Base-by-base conservation (phyloP, 2,888 invertebrate genomes). In the Tanytarsus gracilentus region DNA sequence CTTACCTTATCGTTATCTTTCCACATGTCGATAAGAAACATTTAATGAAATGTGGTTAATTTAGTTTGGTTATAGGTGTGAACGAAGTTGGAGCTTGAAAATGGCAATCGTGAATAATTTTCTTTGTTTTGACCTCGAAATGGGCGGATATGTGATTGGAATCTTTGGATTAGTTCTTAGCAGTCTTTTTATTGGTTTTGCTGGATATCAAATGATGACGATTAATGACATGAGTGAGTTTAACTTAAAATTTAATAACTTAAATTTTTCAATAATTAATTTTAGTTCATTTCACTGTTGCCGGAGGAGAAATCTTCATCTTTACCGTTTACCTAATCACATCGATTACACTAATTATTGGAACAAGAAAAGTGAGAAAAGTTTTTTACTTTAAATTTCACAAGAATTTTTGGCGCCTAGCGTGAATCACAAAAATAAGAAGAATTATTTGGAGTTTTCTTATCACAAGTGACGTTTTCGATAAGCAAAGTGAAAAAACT, bases 1-100 rank as follows among this genome's bases (percentile, higher is more conserved):
- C n/a, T n/a, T n/a, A n/a, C n/a, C n/a, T n/a, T n/a, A n/a, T n/a
- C n/a, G n/a, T n/a, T n/a, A n/a, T n/a, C n/a, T n/a, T n/a, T n/a
- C n/a, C n/a, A n/a, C n/a, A n/a, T n/a, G n/a, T n/a, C n/a, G n/a
- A n/a, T n/a, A n/a, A n/a, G n/a, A n/a, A n/a, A n/a, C n/a, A n/a
- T n/a, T n/a, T n/a, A n/a, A n/a, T n/a, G n/a, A n/a, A n/a, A n/a
- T n/a, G n/a, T n/a, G n/a, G n/a, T n/a, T n/a, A n/a, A n/a, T n/a
- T n/a, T n/a, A n/a, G n/a, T n/a, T n/a, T n/a, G n/a, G n/a, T n/a
- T n/a, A n/a, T n/a, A n/a, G n/a, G n/a, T n/a, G n/a, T n/a, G n/a
- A n/a, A n/a, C n/a, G n/a, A 90, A 90, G 72, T 72, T 97, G 27
- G 94, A 91, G 89, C 83, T 97, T 65, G 30, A 29, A 7, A 18